Evolutionary conservation across 2,797 vertebrate genomes (phyloP).

Genomic region (Melanogrammus aeglefinus): DNA sequence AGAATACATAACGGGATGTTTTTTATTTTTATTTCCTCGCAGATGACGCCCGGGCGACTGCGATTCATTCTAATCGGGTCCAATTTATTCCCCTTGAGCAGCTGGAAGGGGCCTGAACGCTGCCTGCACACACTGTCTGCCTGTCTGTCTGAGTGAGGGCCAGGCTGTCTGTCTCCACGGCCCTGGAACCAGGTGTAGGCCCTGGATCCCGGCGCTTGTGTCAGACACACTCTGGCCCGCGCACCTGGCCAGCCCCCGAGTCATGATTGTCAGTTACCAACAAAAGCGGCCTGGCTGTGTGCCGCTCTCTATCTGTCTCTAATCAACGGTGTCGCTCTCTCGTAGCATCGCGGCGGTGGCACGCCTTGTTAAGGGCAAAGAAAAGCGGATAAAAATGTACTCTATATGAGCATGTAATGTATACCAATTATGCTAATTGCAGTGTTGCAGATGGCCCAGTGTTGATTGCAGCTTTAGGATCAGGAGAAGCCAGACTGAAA

Average conservation of each 20-base stretch:
- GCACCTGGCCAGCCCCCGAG: conserved; percentile 72
- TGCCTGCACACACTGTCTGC: conserved; percentile 51
- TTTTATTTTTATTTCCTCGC: conserved; percentile 64
- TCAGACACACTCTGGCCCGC: conserved; percentile 63
- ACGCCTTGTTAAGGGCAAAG: conserved; percentile 65
- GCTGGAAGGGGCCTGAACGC: conserved; percentile 71
- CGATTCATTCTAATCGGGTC: conserved; percentile 80
- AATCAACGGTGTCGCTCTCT: conserved; percentile 62
- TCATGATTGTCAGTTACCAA: conserved; percentile 62
- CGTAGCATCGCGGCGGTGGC: conserved; percentile 48
- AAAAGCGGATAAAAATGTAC: conserved; percentile 69
- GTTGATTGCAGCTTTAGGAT: conserved; percentile 78
- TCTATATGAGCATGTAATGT: conserved; percentile 77
- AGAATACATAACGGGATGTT: conserved; percentile 59
- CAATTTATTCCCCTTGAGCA: conserved; percentile 77
- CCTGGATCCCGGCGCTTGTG: conserved; percentile 57
- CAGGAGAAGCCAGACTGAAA: conserved; percentile 63
- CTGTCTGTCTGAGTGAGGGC: conserved; percentile 65
- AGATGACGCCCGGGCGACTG: conserved; percentile 68
- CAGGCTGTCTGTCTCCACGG: conserved; percentile 65
- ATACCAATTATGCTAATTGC: conserved; percentile 81
- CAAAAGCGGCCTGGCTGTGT: conserved; percentile 47
- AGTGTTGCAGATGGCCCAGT: conserved; percentile 76
- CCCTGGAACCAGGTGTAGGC: conserved; percentile 72
- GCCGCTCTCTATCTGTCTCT: conserved; percentile 47